Evolutionary conservation across 1,140 invertebrate species (phyloP).

Genomic region (Pollicipes pollicipes): DNA sequence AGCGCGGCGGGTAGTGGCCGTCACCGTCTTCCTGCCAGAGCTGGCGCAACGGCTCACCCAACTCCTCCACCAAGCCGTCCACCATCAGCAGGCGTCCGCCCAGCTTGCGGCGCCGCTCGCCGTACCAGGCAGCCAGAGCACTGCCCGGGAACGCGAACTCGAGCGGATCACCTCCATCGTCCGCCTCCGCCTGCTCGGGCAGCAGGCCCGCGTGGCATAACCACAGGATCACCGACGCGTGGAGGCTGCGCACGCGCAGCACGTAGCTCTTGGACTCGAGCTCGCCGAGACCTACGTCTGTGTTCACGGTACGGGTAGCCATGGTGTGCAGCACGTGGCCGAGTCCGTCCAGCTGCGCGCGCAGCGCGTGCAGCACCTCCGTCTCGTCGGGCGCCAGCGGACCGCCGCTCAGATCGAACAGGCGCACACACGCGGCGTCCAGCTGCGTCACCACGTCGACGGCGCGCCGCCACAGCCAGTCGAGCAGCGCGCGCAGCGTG

Average conservation of each 20-base stretch:
- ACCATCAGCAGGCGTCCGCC: constrained; percentile 31
- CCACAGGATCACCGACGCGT: constrained; percentile 65
- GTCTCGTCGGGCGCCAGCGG: constrained; percentile 50
- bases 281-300: constrained; percentile 36
- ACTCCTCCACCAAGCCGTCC: constrained; percentile 33
- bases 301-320: constrained; percentile 27
- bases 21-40: constrained; percentile 48
- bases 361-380: constrained; percentile 44
- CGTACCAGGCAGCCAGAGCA: constrained; percentile 35
- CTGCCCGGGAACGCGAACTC: constrained; percentile 39
- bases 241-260: constrained; percentile 44
- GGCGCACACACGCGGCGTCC: constrained; percentile 39
- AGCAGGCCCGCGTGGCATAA: constrained; percentile 52
- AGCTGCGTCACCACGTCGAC: constrained; percentile 46
- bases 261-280: constrained; percentile 40
- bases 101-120: constrained; percentile 22
- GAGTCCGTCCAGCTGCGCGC: constrained; percentile 23
- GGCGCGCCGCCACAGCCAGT: constrained; percentile 59
- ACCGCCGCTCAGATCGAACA: constrained; percentile 34
- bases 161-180: constrained; percentile 20
- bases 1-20: constrained; percentile 60
- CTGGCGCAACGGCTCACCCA: constrained; percentile 19
- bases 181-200: constrained; percentile 41
- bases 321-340: constrained; percentile 1
- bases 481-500: constrained; percentile 44